Base-by-base conservation (phyloP, 2,113 vertebrate genomes). In the Tympanuchus pallidicinctus region DNA sequence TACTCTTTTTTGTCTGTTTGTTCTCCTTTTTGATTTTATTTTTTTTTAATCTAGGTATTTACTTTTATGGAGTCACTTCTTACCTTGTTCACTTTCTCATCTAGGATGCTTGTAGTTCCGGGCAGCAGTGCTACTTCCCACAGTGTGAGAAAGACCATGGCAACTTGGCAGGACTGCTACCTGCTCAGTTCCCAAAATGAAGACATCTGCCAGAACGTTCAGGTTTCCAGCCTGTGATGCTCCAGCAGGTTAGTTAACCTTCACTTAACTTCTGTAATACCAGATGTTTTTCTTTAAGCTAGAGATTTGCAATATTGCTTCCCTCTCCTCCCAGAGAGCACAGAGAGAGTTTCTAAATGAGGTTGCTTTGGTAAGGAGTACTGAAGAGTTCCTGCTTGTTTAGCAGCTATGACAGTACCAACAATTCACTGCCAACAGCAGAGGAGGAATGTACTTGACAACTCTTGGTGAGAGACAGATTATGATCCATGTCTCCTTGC, bases 101-200 rank as follows among this genome's bases (percentile, higher is more conserved):
- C 32, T 24, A 96, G 96, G 94, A 96, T 96, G 94, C 65, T 74
- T 79, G 74, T 63, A 91, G 92, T 30, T 79, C 89, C 89, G 91
- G 67, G 71, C 92, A 91, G 89, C 32, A 84, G 79, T 82, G 72
- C 64, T 89, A 76, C 95, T 91, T 91, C 92, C 89, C 66, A 87
- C 91, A 7, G 92, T 85, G 0, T 96, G 95, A 96, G 59, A 45
- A 89, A 85, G 78, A 76, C 67, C 38, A 87, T 64, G 84, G 82
- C 0, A 14, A 79, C 34, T 74, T 56, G 50, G 78, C 7, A 8
- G 91, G 89, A 91, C 56, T 54, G 60, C 27, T 27, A 56, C 71
- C 59, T 71, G 72, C 56, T 20, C 50, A 0, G 0, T 34, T 82
- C 74, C 54, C 91, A 96, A 93, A 89, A 96, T 92, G 94, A 89